These are phyloP conservation scores for Noctilio leporinus DNA, from an alignment of 2,113 vertebrate genomes.

Conservation along the genomic window DNA sequence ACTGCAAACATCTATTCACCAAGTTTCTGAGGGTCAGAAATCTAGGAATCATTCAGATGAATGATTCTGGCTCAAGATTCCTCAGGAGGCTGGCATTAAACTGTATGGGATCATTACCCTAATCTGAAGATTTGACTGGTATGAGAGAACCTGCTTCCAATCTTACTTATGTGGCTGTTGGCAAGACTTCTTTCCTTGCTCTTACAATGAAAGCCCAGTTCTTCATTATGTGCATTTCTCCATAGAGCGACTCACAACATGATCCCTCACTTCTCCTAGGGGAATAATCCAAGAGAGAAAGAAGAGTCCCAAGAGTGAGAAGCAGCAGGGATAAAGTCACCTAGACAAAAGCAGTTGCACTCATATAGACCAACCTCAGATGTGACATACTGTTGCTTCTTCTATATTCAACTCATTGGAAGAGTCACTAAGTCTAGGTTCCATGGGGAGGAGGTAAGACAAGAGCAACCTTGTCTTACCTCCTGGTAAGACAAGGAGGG, in stretches of 20 bases:
- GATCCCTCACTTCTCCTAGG: background rate
- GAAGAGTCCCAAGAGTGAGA: background rate
- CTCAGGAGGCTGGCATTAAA: background rate
- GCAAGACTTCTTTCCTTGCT: background rate
- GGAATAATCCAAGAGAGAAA: background rate
- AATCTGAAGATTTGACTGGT: background rate
- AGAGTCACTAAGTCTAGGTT: background rate
- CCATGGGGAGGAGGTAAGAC: background rate
- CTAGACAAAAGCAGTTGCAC: background rate
- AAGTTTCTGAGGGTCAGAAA: background rate
- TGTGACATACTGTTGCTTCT: background rate
- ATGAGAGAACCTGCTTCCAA: background rate
- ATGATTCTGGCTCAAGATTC: background rate
- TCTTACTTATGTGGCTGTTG: accelerated
- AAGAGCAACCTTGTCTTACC: background rate
- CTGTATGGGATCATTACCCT: background rate
- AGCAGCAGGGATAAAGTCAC: background rate
- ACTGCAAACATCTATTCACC: background rate
- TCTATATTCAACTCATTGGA: background rate
- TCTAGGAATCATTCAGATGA: background rate
- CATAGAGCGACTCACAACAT: background rate
- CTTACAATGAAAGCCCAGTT: background rate
- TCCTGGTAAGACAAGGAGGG: no score
- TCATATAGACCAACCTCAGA: background rate
- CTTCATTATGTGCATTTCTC: background rate